Percentiles rank a stretch among this genome's conserved stretches.
Evolutionary conservation across 2,113 vertebrate species (phyloP).

Genomic region (Takifugu flavidus): DNA sequence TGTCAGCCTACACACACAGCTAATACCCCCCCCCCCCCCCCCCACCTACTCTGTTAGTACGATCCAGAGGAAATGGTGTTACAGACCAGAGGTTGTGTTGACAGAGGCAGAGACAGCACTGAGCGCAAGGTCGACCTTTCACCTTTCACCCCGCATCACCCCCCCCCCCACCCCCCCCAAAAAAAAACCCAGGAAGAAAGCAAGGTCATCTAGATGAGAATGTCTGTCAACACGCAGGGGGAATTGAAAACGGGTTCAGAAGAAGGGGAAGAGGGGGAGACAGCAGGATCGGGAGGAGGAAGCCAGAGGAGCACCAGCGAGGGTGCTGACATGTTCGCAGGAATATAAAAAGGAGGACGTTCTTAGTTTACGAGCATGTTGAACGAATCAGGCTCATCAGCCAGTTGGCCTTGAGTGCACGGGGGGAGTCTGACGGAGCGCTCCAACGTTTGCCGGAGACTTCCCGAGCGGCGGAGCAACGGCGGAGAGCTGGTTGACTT

Average conservation of each 20-base stretch:
- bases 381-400: slow-evolving; percentile 46
- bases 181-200: slow-evolving; percentile 67
- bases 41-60: slow-evolving; percentile 14
- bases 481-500: slow-evolving; percentile 49
- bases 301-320: slow-evolving; percentile 5
- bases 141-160: slow-evolving; percentile 46
- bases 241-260: slow-evolving; percentile 61
- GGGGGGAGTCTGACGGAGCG: slow-evolving; percentile 16
- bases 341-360: slow-evolving; percentile 23
- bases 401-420: slow-evolving; percentile 22
- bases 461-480: slow-evolving; percentile 42
- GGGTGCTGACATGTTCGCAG: slow-evolving; percentile 33
- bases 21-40: slow-evolving; percentile 42
- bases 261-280: not conserved
- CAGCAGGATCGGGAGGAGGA: not conserved
- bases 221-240: slow-evolving; percentile 63
- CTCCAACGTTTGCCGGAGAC: slow-evolving; percentile 32
- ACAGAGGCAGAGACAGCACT: slow-evolving; percentile 62
- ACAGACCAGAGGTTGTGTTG: slow-evolving; percentile 69
- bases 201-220: slow-evolving; percentile 63
- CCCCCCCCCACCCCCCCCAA: slow-evolving; percentile 30
- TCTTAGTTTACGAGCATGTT: slow-evolving; percentile 35
- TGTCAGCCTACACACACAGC: slow-evolving; percentile 40
- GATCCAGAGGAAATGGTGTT: slow-evolving; percentile 53
- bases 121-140: slow-evolving; percentile 60